phyloP scores from a whole-genome alignment of 2,113 vertebrate species.

The Otocyon megalotis region DNA sequence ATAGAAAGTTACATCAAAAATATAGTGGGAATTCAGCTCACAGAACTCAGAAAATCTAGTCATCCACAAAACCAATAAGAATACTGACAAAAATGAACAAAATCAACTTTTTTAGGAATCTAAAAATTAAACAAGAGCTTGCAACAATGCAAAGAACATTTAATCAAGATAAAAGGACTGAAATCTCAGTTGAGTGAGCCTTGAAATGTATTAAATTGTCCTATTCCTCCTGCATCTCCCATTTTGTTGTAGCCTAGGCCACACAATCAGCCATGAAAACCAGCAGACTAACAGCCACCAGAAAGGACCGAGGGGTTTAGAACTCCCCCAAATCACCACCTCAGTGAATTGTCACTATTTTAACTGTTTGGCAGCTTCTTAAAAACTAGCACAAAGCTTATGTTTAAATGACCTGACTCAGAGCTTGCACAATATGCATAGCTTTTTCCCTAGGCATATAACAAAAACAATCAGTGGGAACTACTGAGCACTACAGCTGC shows the following conservation, averaged over 20 bases:
- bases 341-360: background rate
- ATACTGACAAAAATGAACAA: background rate
- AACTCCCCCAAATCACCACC: background rate
- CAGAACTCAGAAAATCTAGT: background rate
- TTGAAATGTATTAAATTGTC: background rate
- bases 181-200: background rate
- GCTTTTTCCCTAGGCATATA: background rate
- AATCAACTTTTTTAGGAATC: background rate
- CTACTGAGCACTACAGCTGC: background rate
- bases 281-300: background rate
- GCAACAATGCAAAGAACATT: background rate
- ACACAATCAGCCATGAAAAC: background rate
- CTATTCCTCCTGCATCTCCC: background rate
- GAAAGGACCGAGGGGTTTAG: background rate
- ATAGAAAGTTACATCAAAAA: background rate
- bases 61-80: background rate
- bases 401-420: background rate
- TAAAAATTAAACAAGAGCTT: background rate
- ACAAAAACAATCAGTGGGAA: background rate
- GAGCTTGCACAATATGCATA: background rate
- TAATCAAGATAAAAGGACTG: background rate
- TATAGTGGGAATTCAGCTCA: background rate
- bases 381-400: background rate
- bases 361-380: background rate
- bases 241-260: background rate